Conservation (phyloP, 2,797 vertebrate species). For the Bovichtus variegatus region DNA sequence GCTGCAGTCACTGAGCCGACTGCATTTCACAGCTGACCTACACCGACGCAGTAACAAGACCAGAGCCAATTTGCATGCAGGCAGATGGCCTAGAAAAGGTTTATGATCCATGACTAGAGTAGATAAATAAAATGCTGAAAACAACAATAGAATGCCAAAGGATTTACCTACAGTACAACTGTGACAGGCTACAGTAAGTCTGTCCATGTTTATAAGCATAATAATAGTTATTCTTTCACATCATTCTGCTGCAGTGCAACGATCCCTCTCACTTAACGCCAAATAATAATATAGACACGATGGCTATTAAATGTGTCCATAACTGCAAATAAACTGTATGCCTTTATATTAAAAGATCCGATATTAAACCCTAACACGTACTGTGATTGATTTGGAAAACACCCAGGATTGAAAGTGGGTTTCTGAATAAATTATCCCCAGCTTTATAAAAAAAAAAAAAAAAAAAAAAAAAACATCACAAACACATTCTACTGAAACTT, state of each 20-base stretch:
- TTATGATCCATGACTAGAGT: slow-evolving; percentile 41
- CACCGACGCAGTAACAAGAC: slow-evolving; percentile 40
- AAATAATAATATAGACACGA: not conserved
- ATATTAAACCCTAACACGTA: not conserved
- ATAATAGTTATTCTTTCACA: not conserved
- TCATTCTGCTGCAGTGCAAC: not conserved
- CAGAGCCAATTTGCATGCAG: slow-evolving; percentile 42
- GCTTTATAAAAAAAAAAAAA: too few relatives aligned
- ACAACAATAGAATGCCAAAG: slow-evolving; percentile 13
- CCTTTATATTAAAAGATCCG: not conserved
- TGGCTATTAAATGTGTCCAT: not conserved
- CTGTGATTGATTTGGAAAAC: slow-evolving; percentile 18
- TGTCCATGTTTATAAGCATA: not conserved
- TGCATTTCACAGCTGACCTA: slow-evolving; percentile 77
- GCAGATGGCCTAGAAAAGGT: slow-evolving; percentile 55
- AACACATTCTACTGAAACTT: not conserved
- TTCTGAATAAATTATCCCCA: not conserved
- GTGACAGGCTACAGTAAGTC: not conserved
- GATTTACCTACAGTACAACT: slow-evolving; percentile 17
- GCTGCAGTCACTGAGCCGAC: slow-evolving; percentile 43
- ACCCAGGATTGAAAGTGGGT: not conserved
- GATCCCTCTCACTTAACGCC: not conserved
- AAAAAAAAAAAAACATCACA: not conserved
- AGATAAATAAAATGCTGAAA: slow-evolving; percentile 32
- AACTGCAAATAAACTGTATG: not conserved